A percentile compares a stretch with the other conserved stretches of the same genome.
These are phyloP conservation scores for Peromyscus polionotus DNA, from an alignment of 2,113 vertebrate genomes.

Conservation along the genomic window DNA sequence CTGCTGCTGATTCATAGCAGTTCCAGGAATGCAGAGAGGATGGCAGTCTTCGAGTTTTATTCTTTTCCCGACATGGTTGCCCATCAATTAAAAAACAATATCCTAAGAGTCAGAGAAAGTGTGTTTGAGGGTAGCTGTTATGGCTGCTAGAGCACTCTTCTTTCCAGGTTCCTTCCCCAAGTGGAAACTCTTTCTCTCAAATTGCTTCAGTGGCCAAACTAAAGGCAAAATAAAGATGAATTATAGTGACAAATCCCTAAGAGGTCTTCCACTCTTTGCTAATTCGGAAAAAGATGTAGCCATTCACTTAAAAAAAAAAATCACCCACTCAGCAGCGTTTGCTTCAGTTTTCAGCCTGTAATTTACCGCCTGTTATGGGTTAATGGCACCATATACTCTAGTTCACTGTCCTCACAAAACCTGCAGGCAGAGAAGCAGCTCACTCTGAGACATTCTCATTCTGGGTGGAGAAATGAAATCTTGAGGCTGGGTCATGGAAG, in stretches of 20 bases:
- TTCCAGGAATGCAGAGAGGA: background rate
- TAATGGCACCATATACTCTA: conserved; percentile 31
- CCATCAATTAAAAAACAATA: background rate
- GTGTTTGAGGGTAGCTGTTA: background rate
- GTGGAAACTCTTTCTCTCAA: conserved; percentile 29
- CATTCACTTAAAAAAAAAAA: background rate
- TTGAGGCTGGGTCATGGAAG: conserved; percentile 21
- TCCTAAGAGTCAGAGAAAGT: background rate
- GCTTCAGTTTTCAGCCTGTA: conserved; percentile 54
- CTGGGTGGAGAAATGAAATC: conserved; percentile 52
- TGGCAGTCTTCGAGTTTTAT: conserved; percentile 5
- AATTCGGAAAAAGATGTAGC: conserved; percentile 18
- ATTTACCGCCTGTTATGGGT: conserved; percentile 65
- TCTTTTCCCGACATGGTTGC: background rate
- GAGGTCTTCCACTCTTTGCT: conserved; percentile 43
- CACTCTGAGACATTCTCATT: background rate
- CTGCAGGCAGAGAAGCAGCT: background rate
- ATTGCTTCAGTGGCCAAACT: conserved; percentile 7
- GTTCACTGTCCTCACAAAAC: conserved; percentile 53
- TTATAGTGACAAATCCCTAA: conserved; percentile 38
- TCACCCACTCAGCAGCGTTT: conserved; percentile 36
- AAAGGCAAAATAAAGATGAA: conserved; percentile 52
- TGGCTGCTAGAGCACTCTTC: background rate
- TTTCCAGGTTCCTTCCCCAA: background rate
- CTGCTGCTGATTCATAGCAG: background rate